Conservation (phyloP, 2,888 invertebrate genomes). For the Ornithoptera alexandrae region DNA sequence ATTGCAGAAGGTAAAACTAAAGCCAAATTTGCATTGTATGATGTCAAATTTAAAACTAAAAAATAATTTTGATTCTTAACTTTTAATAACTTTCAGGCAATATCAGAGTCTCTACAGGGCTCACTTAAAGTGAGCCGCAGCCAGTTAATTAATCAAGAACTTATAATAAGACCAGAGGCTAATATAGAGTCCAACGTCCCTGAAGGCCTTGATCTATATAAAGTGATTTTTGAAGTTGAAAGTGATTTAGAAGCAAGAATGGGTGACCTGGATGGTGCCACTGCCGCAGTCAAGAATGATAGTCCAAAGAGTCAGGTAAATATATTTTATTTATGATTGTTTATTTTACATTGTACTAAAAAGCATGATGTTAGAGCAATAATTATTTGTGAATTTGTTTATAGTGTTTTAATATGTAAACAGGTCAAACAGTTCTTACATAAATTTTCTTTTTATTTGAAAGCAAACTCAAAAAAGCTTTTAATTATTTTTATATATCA, state of each 20-base stretch:
- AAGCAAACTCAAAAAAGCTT: too few relatives aligned
- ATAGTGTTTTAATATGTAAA: too few relatives aligned
- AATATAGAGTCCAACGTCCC: slow-evolving; percentile 74
- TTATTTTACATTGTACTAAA: too few relatives aligned
- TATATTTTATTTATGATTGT: slow-evolving; percentile 4
- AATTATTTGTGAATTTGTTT: too few relatives aligned
- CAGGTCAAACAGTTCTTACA: too few relatives aligned
- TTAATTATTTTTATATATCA: too few relatives aligned
- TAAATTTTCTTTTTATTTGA: too few relatives aligned
- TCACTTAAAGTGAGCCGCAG: slow-evolving; percentile 65
- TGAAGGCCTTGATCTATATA: slow-evolving; percentile 66
- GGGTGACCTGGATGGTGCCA: slow-evolving; percentile 56
- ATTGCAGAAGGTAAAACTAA: too few relatives aligned
- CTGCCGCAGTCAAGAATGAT: slow-evolving; percentile 44
- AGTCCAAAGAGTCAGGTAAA: slow-evolving; percentile 54
- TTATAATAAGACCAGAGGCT: slow-evolving; percentile 70
- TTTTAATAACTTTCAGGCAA: slow-evolving; percentile 53
- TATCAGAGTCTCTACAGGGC: slow-evolving; percentile 65
- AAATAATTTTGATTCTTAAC: neutral
- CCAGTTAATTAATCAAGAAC: slow-evolving; percentile 66
- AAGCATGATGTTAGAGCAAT: too few relatives aligned
- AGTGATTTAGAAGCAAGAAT: slow-evolving; percentile 64
- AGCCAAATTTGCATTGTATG: neutral
- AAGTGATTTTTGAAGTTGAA: slow-evolving; percentile 70
- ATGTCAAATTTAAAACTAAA: neutral